Base-by-base conservation (phyloP, 2,113 vertebrate genomes). In the Oryzias celebensis region DNA sequence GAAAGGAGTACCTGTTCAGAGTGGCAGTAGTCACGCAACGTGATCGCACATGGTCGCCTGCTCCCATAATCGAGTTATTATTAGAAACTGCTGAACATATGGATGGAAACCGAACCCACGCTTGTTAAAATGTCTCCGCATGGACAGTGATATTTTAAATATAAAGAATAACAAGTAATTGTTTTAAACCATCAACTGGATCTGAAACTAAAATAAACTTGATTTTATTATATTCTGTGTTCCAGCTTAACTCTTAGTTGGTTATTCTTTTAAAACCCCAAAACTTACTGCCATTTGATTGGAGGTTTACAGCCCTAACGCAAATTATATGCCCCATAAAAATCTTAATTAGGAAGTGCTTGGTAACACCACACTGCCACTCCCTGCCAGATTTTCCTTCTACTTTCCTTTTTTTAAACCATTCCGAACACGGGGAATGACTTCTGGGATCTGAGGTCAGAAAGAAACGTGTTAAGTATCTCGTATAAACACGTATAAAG, bases 281-380 rank as follows among this genome's bases (percentile, higher is more conserved):
- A 65, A 68, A 64, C 46, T 52, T 78, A 48, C 81, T 84, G 86
- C 71, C 77, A 81, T 90, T 84, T 83, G 69, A 84, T 76, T 84
- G 65, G 82, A 85, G 75, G 80, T 76, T 88, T 63, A 79, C 65
- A 68, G 74, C 70, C 75, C 75, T 62, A 79, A 85, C 88, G 89
- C 85, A 88, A 87, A 92, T 92, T 78, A 91, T 89, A 88, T 82
- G 88, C 87, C 80, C 82, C 90, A 90, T 91, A 91, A 92, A 92
- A 80, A 78, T 77, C 71, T 73, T 90, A 92, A 92, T 92, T 89
- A 89, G 71, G 58, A 63, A 55, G 82, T 67, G 73, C 82, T 84
- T 80, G 78, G 73, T 62, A 65, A 68, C 84, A 63, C 71, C 83
- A 62, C 75, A 60, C 41, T 46, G 65, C 26, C 61, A 41, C 58